phyloP scores from a whole-genome alignment of 2,113 vertebrate species.

The Sus scrofa region T2T-Sscrofa CM000812.6:178208001-178208500 shows the following conservation, averaged over 20 bases:
- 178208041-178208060: not conserved
- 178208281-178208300: not conserved
- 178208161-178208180: not conserved
- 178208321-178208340: constrained; percentile 3
- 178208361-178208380: not conserved
- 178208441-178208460: constrained; percentile 67
- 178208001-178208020: not conserved
- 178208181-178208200: not conserved
- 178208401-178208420: constrained; percentile 43
- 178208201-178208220: not conserved
- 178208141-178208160: not conserved
- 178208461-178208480: constrained; percentile 74
- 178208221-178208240: not conserved
- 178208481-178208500: constrained; percentile 77
- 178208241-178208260: not conserved
- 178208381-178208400: constrained; percentile 51
- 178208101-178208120: constrained; percentile 2
- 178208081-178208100: not conserved
- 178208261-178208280: not conserved
- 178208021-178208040: constrained; percentile 17
- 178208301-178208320: constrained; percentile 34
- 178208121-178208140: constrained; percentile 35
- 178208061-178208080: constrained; percentile 6
- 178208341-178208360: constrained; percentile 23
- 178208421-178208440: constrained; percentile 56